These are phyloP conservation scores for Atherinosoma microstoma DNA, from an alignment of 2,797 vertebrate species.

Conservation along the genomic window DNA sequence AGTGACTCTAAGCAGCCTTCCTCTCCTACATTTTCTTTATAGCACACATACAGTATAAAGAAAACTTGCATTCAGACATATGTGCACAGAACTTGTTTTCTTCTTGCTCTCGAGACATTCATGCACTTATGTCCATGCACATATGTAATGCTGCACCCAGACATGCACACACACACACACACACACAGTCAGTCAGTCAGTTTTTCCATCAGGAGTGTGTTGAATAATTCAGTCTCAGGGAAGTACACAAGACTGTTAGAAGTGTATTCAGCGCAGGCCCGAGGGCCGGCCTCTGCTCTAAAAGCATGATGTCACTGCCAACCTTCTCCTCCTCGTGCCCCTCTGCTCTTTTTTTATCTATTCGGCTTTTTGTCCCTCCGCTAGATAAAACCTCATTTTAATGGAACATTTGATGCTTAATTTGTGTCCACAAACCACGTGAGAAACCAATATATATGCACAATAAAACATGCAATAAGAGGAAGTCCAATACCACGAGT, in stretches of 20 bases:
- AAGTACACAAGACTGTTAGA: conserved; percentile 80
- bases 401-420: conserved; percentile 45
- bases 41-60: conserved; percentile 54
- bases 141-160: conserved; percentile 25
- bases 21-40: conserved; percentile 46
- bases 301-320: conserved; percentile 80
- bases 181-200: conserved; percentile 42
- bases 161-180: conserved; percentile 5
- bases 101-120: conserved; percentile 47
- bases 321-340: conserved; percentile 54
- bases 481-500: conserved; percentile 28
- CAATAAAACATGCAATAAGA: conserved; percentile 15
- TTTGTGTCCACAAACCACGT: conserved; percentile 47
- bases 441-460: conserved; percentile 15
- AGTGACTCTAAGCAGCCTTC: conserved; percentile 47
- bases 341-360: conserved; percentile 42
- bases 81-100: conserved; percentile 47
- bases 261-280: conserved; percentile 72
- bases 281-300: conserved; percentile 73
- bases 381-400: conserved; percentile 41
- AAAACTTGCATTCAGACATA: conserved; percentile 57
- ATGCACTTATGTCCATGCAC: conserved; percentile 35
- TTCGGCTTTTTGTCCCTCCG: conserved; percentile 7
- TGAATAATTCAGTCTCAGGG: conserved; percentile 79
- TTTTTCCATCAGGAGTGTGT: conserved; percentile 74